phyloP scores from a whole-genome alignment of 2,797 vertebrate genomes.

The Tarsius wallacei region DNA sequence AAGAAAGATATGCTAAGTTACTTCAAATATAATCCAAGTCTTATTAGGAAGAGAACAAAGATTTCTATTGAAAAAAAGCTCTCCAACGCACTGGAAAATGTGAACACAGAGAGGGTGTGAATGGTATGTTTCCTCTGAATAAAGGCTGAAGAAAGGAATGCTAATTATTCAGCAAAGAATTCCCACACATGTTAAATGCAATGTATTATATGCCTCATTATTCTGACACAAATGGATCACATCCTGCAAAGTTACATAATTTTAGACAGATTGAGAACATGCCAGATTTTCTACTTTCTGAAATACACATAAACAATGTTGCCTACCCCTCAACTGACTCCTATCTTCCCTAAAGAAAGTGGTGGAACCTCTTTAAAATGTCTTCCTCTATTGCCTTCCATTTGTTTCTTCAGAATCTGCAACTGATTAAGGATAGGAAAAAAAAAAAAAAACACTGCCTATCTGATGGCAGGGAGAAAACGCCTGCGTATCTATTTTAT shows the following conservation, averaged over 20 bases:
- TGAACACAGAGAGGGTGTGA: slow-evolving; percentile 82
- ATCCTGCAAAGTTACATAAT: slow-evolving; percentile 75
- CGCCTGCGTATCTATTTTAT: slow-evolving; percentile 19
- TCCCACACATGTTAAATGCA: slow-evolving; percentile 82
- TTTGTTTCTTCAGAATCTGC: slow-evolving; percentile 39
- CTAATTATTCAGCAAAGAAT: slow-evolving; percentile 80
- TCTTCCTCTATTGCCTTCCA: slow-evolving; percentile 32
- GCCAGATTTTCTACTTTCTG: slow-evolving; percentile 72
- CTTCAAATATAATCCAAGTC: slow-evolving; percentile 76
- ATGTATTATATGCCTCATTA: slow-evolving; percentile 74
- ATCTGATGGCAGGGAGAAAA: background rate
- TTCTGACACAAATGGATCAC: slow-evolving; percentile 78
- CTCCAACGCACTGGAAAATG: slow-evolving; percentile 80
- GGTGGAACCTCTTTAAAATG: background rate
- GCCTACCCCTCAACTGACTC: background rate
- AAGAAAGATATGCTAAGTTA: slow-evolving; percentile 84
- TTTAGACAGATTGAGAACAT: slow-evolving; percentile 57
- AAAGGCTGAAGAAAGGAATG: slow-evolving; percentile 82
- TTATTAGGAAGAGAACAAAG: slow-evolving; percentile 81
- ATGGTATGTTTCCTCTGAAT: slow-evolving; percentile 84
- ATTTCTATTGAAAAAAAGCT: slow-evolving; percentile 79
- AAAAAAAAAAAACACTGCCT: background rate
- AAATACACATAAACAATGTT: slow-evolving; percentile 66
- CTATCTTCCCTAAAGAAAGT: slow-evolving; percentile 6
- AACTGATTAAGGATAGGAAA: slow-evolving; percentile 2